phyloP scores from a whole-genome alignment of 2,888 invertebrate genomes.

The Marasmarcha lunaedactyla region DNA sequence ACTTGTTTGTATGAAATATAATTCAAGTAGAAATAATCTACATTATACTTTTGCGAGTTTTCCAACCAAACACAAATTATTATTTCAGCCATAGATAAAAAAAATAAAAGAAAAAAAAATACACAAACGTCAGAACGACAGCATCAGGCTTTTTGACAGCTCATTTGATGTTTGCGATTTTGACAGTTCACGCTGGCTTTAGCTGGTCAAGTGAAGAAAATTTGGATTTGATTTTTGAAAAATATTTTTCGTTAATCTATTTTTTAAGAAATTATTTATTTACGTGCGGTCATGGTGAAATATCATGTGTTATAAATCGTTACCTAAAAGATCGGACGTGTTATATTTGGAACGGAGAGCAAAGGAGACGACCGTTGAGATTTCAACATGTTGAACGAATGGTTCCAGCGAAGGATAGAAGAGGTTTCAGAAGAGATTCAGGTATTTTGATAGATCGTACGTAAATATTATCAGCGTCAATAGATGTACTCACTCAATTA shows the following conservation, averaged over 20 bases:
- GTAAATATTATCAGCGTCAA: too few species aligned
- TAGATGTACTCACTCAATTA: too few species aligned
- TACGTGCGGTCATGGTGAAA: constrained; percentile 49
- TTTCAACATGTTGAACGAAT: constrained; percentile 66
- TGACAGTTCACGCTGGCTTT: constrained; percentile 21
- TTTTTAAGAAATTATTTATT: constrained; percentile 66
- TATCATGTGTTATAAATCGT: constrained; percentile 62
- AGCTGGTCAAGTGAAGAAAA: constrained; percentile 28
- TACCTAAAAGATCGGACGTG: constrained; percentile 27
- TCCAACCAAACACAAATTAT: too few species aligned
- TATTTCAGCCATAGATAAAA: too few species aligned
- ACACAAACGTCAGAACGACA: too few species aligned
- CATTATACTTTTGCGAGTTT: too few species aligned
- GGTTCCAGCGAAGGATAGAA: constrained; percentile 50
- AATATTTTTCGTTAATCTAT: constrained; percentile 59
- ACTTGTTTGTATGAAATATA: too few species aligned
- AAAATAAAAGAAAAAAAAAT: too few species aligned
- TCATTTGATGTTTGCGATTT: neutral
- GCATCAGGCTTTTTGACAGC: too few species aligned
- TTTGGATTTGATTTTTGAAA: constrained; percentile 55
- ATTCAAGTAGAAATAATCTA: too few species aligned
- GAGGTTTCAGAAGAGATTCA: constrained; percentile 43
- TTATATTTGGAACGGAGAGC: constrained; percentile 38
- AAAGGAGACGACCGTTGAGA: constrained; percentile 30
- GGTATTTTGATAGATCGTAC: too few species aligned